phyloP scores from a whole-genome alignment of 1,140 invertebrate genomes.

The Varroa destructor region DNA sequence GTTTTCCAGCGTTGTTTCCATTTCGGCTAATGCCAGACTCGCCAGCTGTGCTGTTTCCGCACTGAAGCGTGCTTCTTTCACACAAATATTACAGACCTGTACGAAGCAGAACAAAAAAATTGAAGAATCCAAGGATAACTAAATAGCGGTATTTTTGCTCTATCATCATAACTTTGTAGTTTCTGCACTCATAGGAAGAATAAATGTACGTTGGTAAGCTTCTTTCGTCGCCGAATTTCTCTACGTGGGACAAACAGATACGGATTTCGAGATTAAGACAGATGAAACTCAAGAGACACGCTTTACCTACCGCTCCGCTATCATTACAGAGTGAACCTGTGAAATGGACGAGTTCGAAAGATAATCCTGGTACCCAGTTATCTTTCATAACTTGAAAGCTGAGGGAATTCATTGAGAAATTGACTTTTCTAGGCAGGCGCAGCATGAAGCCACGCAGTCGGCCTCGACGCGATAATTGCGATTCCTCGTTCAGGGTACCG shows the following conservation, averaged over 20 bases:
- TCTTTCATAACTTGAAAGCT: slow-evolving; percentile 22
- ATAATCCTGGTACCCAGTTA: slow-evolving; percentile 14
- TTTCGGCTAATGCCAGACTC: slow-evolving; percentile 29
- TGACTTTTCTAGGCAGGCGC: slow-evolving; percentile 6
- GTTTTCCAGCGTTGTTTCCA: slow-evolving; percentile 29
- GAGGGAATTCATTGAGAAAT: slow-evolving; percentile 13
- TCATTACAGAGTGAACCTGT: slow-evolving; percentile 8
- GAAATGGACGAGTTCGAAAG: slow-evolving; percentile 12
- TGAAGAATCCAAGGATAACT: neutral
- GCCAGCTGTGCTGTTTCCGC: slow-evolving; percentile 24
- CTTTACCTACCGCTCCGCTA: slow-evolving; percentile 10
- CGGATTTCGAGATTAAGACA: too few species aligned
- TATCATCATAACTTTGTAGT: slow-evolving; percentile 24
- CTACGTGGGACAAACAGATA: too few species aligned
- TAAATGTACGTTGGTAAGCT: too few species aligned
- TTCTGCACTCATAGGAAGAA: too few species aligned
- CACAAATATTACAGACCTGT: slow-evolving; percentile 27
- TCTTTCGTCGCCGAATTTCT: too few species aligned
- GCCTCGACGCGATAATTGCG: neutral
- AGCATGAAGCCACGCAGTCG: slow-evolving; percentile 7
- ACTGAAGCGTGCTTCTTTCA: slow-evolving; percentile 30
- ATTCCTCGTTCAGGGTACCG: too few species aligned
- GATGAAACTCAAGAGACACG: too few species aligned
- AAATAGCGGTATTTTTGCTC: neutral
- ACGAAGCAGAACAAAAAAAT: neutral